Evolutionary conservation across 2,797 vertebrate genomes (phyloP).

Genomic region (Eutrigla gurnardus): DNA sequence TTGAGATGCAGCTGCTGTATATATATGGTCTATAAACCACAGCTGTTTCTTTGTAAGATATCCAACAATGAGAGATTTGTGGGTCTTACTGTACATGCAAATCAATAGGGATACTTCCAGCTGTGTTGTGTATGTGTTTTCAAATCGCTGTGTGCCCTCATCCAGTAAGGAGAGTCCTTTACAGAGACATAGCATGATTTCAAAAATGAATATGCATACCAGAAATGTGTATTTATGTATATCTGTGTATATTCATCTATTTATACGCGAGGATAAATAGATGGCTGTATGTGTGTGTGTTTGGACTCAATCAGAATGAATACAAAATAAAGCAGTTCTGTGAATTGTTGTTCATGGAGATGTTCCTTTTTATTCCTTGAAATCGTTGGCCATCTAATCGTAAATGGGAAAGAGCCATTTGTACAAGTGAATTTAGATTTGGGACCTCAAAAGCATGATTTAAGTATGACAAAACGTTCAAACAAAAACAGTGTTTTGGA

Average conservation of each 20-base stretch:
- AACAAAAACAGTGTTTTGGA: conserved; percentile 3
- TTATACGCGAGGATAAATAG: conserved; percentile 83
- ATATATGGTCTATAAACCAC: conserved; percentile 76
- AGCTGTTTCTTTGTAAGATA: conserved; percentile 78
- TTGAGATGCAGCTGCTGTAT: conserved; percentile 77
- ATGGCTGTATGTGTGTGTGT: conserved; percentile 81
- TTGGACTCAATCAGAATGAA: conserved; percentile 81
- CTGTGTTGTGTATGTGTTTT: conserved; percentile 83
- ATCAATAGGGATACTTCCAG: conserved; percentile 80
- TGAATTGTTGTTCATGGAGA: conserved; percentile 72
- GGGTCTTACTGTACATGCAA: conserved; percentile 79
- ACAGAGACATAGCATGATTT: conserved; percentile 85
- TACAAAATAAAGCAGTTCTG: conserved; percentile 85
- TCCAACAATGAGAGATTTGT: conserved; percentile 66
- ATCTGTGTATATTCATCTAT: conserved; percentile 86
- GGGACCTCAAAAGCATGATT: background rate
- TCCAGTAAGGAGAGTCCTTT: conserved; percentile 79
- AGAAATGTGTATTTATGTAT: conserved; percentile 86
- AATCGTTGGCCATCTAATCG: background rate
- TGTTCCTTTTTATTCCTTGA: conserved; percentile 24
- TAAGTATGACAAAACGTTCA: background rate
- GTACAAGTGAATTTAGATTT: background rate
- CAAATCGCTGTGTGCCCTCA: conserved; percentile 80
- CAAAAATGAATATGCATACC: conserved; percentile 84
- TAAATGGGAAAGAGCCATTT: background rate